Percentiles rank a stretch among this genome's conserved stretches.
Conservation (phyloP, 2,888 invertebrate species). For the Acholoe squamosa region DNA sequence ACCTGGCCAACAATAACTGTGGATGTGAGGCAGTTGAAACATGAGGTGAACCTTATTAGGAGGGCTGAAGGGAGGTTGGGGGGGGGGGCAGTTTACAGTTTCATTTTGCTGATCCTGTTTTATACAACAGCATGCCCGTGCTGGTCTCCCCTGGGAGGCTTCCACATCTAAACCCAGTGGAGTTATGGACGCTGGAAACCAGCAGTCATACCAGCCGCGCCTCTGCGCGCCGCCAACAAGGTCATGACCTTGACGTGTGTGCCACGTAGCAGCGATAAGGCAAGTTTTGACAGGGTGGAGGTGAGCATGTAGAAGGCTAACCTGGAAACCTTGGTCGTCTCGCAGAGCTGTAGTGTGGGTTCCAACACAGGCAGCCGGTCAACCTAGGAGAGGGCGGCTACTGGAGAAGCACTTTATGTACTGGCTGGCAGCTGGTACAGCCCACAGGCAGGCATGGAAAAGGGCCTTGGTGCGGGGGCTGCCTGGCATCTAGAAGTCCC, state of each 20-base stretch:
- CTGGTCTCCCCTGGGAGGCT: background rate
- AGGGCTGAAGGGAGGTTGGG: background rate
- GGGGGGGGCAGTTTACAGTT: background rate
- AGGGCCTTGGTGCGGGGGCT: background rate
- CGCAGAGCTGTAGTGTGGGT: too few relatives aligned
- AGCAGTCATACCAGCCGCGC: background rate
- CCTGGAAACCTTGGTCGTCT: too few relatives aligned
- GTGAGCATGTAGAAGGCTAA: too few relatives aligned
- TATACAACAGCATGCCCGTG: background rate
- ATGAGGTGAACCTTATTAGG: background rate
- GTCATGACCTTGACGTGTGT: background rate
- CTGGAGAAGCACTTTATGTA: background rate
- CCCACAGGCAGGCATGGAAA: background rate
- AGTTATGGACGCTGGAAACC: background rate
- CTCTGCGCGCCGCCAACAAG: background rate
- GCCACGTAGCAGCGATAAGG: constrained; percentile 10
- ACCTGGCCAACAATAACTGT: background rate
- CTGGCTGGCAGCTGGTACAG: too few relatives aligned
- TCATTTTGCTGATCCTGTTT: background rate
- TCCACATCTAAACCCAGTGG: background rate
- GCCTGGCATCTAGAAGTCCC: background rate
- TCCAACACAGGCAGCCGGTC: too few relatives aligned
- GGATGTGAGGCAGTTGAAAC: background rate
- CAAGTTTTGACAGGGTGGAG: background rate
- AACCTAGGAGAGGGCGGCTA: too few relatives aligned